These are phyloP conservation scores for Aproaerema taeniolella DNA, from an alignment of 2,888 invertebrate genomes.

Conservation along the genomic window DNA sequence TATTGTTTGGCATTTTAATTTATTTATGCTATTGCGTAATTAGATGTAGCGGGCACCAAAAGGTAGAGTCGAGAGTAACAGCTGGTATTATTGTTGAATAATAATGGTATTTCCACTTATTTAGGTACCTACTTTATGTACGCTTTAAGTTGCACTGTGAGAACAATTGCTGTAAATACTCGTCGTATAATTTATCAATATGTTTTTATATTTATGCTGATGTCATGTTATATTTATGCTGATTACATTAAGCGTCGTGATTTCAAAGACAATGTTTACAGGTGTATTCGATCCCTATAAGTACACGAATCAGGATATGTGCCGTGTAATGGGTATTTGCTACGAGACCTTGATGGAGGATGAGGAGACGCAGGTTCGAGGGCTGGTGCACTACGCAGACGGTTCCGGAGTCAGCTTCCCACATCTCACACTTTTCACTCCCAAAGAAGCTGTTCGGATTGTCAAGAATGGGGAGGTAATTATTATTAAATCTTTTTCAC, in stretches of 20 bases:
- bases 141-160: too few relatives aligned
- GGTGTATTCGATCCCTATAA: conserved; percentile 88
- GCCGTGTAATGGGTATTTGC: conserved; percentile 84
- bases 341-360: conserved; percentile 89
- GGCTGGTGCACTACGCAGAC: conserved; percentile 87
- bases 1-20: neutral
- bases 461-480: conserved; percentile 87
- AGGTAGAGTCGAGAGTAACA: too few relatives aligned
- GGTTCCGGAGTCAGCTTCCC: conserved; percentile 85
- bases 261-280: too few relatives aligned
- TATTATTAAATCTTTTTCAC: neutral
- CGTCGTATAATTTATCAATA: too few relatives aligned
- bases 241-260: too few relatives aligned
- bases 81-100: too few relatives aligned
- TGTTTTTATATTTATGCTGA: too few relatives aligned
- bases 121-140: too few relatives aligned
- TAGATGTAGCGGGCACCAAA: neutral
- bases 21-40: conserved; percentile 1
- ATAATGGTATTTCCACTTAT: too few relatives aligned
- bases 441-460: conserved; percentile 86
- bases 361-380: conserved; percentile 87
- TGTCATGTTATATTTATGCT: too few relatives aligned
- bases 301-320: conserved; percentile 87
- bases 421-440: conserved; percentile 86
- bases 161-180: too few relatives aligned